Conservation (phyloP, 1,140 invertebrate species). For the Anastrepha ludens region DNA sequence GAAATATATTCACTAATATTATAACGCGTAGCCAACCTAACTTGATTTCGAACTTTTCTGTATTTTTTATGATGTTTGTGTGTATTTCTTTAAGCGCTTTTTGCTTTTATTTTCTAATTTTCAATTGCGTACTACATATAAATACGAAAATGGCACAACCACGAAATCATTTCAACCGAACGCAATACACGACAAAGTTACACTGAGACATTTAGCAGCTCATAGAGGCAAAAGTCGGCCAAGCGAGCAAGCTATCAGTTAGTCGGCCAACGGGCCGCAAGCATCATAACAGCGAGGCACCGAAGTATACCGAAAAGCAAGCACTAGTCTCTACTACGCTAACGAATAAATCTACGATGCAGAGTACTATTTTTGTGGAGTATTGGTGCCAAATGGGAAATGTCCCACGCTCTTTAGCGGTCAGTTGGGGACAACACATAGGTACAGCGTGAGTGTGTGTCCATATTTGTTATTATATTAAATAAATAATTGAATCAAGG, state of each 20-base stretch:
- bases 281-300: background rate
- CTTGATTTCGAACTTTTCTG: background rate
- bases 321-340: background rate
- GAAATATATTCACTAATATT: background rate
- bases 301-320: background rate
- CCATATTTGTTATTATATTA: background rate
- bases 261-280: conserved; percentile 12
- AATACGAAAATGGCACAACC: conserved; percentile 7
- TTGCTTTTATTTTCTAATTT: conserved; percentile 9
- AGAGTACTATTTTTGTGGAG: background rate
- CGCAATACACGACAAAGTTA: conserved; percentile 39
- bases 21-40: conserved; percentile 16
- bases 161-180: conserved; percentile 22
- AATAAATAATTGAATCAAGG: background rate
- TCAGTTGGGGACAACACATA: background rate
- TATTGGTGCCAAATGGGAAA: background rate
- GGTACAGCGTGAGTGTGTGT: background rate
- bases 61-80: background rate
- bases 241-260: conserved; percentile 35
- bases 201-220: conserved; percentile 23
- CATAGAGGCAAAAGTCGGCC: conserved; percentile 34
- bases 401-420: background rate
- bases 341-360: conserved; percentile 25
- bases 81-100: background rate
- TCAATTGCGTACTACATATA: conserved; percentile 34